A percentile compares a stretch with the other conserved stretches of the same genome.
phyloP scores from a whole-genome alignment of 2,888 invertebrate species.

The Plagiodera versicolora region DNA sequence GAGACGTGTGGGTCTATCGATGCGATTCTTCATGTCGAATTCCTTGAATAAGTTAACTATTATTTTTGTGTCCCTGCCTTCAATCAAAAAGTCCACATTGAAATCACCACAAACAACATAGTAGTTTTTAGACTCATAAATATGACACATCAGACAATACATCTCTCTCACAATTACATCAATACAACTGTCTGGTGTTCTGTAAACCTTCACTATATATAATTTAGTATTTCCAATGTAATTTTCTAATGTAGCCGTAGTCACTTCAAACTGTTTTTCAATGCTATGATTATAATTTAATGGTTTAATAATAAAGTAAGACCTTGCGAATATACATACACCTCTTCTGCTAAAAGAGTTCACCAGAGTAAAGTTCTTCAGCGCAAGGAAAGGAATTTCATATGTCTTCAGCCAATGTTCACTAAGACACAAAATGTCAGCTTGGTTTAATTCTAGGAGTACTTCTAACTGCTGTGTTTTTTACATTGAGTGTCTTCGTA shows the following conservation, averaged over 20 bases:
- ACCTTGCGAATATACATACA: conserved; percentile 5
- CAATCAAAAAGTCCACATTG: conserved; percentile 8
- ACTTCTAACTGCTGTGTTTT: too few relatives aligned
- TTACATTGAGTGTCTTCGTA: neutral
- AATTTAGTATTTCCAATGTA: conserved; percentile 5
- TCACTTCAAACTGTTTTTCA: conserved; percentile 6
- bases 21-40: neutral
- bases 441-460: too few relatives aligned
- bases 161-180: neutral
- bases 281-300: conserved; percentile 6
- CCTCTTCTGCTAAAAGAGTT: conserved; percentile 5
- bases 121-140: neutral
- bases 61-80: neutral
- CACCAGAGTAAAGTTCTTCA: conserved; percentile 6
- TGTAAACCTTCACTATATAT: conserved; percentile 5
- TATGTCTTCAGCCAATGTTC: conserved; percentile 1
- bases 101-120: conserved; percentile 4
- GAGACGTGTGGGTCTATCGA: neutral
- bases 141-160: conserved; percentile 9
- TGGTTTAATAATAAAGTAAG: neutral
- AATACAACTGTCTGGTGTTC: neutral
- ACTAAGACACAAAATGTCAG: neutral
- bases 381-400: neutral
- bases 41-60: neutral
- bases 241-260: neutral